Base-by-base conservation (phyloP, 2,888 invertebrate genomes). In the Polymixis lichenea region DNA sequence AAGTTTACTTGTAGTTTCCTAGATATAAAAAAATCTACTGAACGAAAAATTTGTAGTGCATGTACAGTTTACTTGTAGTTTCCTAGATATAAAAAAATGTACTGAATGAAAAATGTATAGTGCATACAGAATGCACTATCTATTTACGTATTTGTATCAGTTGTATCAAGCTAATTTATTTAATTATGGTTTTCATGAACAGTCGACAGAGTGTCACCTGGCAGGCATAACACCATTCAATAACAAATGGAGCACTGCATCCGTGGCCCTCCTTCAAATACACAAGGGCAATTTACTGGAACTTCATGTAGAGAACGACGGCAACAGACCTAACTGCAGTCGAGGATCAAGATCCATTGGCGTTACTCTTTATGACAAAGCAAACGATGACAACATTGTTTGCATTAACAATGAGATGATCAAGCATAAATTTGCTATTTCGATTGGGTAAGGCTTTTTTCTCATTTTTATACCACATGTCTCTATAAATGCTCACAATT, bases 381-480 rank as follows among this genome's bases (percentile, higher is more conserved):
- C 86, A 2, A 92, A 93, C 53, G 84, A 86, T 0, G 94, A 95
- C 0, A 86, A 92, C 58, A 62, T 83, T 9, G 75, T 94, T 17
- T 95, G 95, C 82, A 84, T 96, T 84, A 96, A 96, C 86, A 89
- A 91, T 13, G 92, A 94, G 80, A 95, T 96, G 96, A 92, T 95
- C 72, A 93, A 92, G 72, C 84, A 93, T 86, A 96, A 95, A 86
- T 95, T 92, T 77, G 96, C 96, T 2, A 91, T 95, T 58, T 88
- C 92, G 0, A 93, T 95, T 82, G 96, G 96, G 96, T 96, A 88
- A 89, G 90, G 17, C 15, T 61, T 80, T 46, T 72, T 49, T 49
- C 46, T 38, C 11, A n/a, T 58, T n/a, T 25, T 49, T 72, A 58
- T 22, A 4, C 32, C 46, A 69, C 15, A 15, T 9, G 5, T 19